Evolutionary conservation across 2,797 vertebrate genomes (phyloP), one percentile per base, ranked within the genome.

Genomic region (Platalea minor): DNA sequence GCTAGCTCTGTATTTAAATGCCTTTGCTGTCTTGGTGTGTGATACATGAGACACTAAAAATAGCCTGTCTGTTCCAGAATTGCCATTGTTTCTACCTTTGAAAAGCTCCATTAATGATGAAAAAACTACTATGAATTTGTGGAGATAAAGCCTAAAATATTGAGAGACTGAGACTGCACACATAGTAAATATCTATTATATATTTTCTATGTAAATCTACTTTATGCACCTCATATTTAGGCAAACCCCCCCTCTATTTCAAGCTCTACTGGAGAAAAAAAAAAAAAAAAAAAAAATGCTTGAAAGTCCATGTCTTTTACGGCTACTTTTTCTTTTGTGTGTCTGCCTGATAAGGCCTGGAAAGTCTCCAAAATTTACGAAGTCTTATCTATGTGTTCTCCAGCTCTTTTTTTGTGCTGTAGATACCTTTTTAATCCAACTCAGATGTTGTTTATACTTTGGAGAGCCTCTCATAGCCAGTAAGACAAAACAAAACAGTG

Each of bases 391-490:
- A 25, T 73, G 26, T 72, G 35, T 65, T 91, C 57, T 83, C 53
- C 43, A 91, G 48, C 14, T 63, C 6, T 50, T n/a, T 67, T 68
- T 81, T 61, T 59, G 18, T 45, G 37, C 46, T 53, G 54, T 31
- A 89, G 84, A 88, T 76, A 78, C 25, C 48, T 82, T 94, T 95
- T 88, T 39, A 95, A 97, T 91, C 72, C 61, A 90, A 78, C 26
- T 91, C 87, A 92, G 87, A 91, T 91, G 92, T 84, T 93, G 78
- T 89, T 96, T 88, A 88, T 86, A 92, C 57, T 96, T 96, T 35
- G 46, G 54, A 89, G 41, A 21, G 65, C 75, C 78, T 78, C 65
- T 65, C 48, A 39, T 54, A 93, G 87, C 39, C 59, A 88, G 80
- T 51, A 92, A 94, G 91, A 96, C 95, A 91, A 96, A 96, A 96